Evolutionary conservation across 2,888 invertebrate genomes (phyloP).

Genomic region (Eupithecia exiguata): DNA sequence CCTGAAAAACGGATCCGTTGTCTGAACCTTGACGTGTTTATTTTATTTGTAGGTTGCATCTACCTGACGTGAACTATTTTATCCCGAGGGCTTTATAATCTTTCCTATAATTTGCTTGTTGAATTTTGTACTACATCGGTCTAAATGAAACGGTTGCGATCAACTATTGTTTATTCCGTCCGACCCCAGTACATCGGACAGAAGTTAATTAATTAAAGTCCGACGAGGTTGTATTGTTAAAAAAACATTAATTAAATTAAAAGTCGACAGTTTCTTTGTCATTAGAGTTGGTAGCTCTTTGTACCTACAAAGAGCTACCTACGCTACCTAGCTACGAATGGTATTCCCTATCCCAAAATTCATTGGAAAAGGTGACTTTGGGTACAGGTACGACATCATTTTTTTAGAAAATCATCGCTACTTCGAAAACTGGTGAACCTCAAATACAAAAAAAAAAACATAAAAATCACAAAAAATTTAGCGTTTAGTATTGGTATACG

Average conservation of each 20-base stretch:
- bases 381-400: not conserved
- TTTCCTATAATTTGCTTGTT: not conserved
- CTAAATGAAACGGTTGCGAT: conserved; percentile 8
- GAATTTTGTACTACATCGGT: not conserved
- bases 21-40: too few relatives aligned
- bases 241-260: conserved; percentile 41
- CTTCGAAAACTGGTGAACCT: too few relatives aligned
- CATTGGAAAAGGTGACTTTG: not conserved
- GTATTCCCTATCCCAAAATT: not conserved
- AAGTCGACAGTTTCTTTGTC: conserved; percentile 33
- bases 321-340: not conserved
- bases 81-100: not conserved
- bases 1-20: too few relatives aligned
- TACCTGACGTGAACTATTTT: not conserved
- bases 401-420: too few relatives aligned
- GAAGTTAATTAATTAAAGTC: conserved; percentile 65
- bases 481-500: too few relatives aligned
- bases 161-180: conserved; percentile 37
- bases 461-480: too few relatives aligned
- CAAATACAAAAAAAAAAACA: too few relatives aligned
- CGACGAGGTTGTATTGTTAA: conserved; percentile 47
- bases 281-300: conserved; percentile 14
- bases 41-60: not conserved
- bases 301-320: too few relatives aligned
- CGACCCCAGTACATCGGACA: conserved; percentile 48